These are phyloP conservation scores for Oncorhynchus mykiss DNA, from an alignment of 2,113 vertebrate species.

Conservation along the genomic window DNA sequence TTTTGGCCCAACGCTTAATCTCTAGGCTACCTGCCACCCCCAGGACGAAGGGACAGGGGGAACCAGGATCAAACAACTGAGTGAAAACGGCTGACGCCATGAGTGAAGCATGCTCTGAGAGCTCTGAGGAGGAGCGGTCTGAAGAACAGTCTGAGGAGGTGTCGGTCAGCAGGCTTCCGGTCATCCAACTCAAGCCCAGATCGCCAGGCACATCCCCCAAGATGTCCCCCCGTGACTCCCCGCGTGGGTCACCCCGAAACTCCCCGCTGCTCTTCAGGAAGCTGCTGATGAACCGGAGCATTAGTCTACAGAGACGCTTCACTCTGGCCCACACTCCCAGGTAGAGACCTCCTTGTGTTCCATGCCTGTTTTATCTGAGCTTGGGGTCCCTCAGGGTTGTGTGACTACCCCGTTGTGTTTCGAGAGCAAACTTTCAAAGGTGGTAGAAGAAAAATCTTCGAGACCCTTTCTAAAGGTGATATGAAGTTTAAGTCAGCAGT, in stretches of 20 bases:
- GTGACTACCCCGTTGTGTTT: neutral
- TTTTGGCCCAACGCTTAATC: too few relatives aligned
- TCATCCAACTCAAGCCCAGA: slow-evolving; percentile 56
- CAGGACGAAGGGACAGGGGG: slow-evolving; percentile 1
- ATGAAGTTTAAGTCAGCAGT: slow-evolving; percentile 5
- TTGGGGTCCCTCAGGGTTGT: neutral
- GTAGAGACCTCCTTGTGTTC: slow-evolving; percentile 59
- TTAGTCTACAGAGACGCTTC: slow-evolving; percentile 88
- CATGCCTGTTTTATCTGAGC: neutral
- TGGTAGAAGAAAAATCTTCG: neutral
- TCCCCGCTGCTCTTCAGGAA: slow-evolving; percentile 85
- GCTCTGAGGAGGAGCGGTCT: slow-evolving; percentile 60
- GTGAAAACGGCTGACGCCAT: slow-evolving; percentile 35
- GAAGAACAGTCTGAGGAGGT: slow-evolving; percentile 22
- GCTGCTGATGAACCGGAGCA: slow-evolving; percentile 82
- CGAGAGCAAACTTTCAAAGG: neutral
- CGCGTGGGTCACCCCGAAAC: slow-evolving; percentile 69
- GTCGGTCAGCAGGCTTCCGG: slow-evolving; percentile 28
- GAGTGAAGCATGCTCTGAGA: slow-evolving; percentile 51
- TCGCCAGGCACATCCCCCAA: slow-evolving; percentile 71
- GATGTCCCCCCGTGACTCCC: slow-evolving; percentile 57
- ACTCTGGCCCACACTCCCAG: slow-evolving; percentile 86
- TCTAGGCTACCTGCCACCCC: too few relatives aligned
- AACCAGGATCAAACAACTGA: neutral
- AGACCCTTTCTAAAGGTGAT: slow-evolving; percentile 18